Percentiles rank a stretch among this genome's conserved stretches.
These are phyloP conservation scores for Notothenia rossii DNA, from an alignment of 2,113 vertebrate genomes.

Conservation along the genomic window DNA sequence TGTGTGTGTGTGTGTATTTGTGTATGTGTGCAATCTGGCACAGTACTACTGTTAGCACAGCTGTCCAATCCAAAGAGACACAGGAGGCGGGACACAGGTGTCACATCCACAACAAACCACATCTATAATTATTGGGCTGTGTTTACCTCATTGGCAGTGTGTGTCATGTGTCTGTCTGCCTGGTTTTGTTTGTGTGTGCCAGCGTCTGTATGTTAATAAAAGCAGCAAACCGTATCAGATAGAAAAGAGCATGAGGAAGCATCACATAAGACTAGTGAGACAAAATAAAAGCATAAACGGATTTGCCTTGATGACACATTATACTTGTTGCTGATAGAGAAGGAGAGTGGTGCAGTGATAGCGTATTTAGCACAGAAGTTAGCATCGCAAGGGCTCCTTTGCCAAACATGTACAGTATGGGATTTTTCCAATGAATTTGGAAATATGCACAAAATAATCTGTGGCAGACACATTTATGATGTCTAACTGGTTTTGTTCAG, in stretches of 20 bases:
- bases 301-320: conserved; percentile 4
- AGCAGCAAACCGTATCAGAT: neutral
- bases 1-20: conserved; percentile 10
- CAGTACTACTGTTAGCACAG: conserved; percentile 69
- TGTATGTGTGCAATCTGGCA: conserved; percentile 50
- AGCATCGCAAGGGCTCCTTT: no score
- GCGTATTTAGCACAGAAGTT: no score
- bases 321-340: neutral
- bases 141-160: conserved; percentile 64
- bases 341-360: neutral
- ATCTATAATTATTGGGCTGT: conserved; percentile 70
- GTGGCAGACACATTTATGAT: no score
- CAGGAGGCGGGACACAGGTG: conserved; percentile 75
- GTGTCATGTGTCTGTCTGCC: conserved; percentile 19
- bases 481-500: no score
- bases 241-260: neutral
- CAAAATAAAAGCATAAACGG: no score
- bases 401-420: no score
- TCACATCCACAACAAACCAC: conserved; percentile 66
- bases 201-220: conserved; percentile 16
- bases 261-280: neutral
- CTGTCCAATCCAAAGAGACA: conserved; percentile 77
- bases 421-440: no score
- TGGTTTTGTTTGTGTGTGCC: neutral
- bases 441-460: no score